Evolutionary conservation across 1,140 invertebrate genomes (phyloP).

Genomic region (Dreissena rostriformis): DNA sequence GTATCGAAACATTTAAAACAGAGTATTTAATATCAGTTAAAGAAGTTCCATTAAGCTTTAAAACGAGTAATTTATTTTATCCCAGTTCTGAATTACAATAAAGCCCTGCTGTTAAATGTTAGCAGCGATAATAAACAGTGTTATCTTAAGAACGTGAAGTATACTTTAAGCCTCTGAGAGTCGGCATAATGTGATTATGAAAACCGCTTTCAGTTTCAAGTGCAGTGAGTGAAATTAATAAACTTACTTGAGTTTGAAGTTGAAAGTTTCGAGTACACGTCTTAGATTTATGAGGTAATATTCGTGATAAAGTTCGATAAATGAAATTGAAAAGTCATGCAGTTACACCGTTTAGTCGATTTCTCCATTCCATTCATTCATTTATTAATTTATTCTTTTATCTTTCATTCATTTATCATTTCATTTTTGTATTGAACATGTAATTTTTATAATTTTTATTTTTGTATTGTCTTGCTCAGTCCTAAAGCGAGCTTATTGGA

Average conservation of each 20-base stretch:
- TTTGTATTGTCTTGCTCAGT: neutral
- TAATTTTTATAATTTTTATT: neutral
- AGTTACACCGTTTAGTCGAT: neutral
- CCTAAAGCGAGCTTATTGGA: too few species aligned
- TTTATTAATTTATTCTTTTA: neutral
- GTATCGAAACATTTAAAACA: too few species aligned
- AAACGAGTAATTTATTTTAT: too few species aligned
- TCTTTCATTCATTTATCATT: neutral
- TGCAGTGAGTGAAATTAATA: neutral
- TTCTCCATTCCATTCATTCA: neutral
- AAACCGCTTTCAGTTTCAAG: constrained; percentile 1
- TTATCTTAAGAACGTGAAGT: constrained; percentile 3
- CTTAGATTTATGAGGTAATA: neutral
- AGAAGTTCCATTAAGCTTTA: too few species aligned
- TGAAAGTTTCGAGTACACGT: neutral
- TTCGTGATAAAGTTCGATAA: neutral
- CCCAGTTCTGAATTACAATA: too few species aligned
- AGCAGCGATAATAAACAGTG: neutral
- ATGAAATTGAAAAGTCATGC: neutral
- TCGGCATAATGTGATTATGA: neutral
- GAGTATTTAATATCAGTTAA: too few species aligned
- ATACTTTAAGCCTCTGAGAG: neutral
- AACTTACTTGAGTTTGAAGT: neutral
- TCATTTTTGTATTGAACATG: neutral
- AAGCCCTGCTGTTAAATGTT: too few species aligned